These are phyloP conservation scores for Danaus plexippus DNA, from an alignment of 1,140 invertebrate genomes.

Conservation along the genomic window DNA sequence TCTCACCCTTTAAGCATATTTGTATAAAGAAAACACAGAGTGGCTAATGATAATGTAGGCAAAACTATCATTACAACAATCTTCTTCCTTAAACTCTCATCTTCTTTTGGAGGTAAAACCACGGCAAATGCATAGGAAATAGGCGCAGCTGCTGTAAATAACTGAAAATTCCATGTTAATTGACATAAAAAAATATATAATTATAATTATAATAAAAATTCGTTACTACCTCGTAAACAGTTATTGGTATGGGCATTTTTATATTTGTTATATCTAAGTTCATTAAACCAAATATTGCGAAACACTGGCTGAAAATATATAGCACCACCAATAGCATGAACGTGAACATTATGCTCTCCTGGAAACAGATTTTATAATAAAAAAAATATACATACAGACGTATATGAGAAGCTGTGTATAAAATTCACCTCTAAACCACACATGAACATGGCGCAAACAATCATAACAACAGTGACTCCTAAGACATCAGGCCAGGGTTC, in stretches of 20 bases:
- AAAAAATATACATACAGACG: too few species aligned
- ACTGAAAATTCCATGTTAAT: conserved; percentile 32
- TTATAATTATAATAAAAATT: conserved; percentile 24
- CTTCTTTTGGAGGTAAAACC: conserved; percentile 45
- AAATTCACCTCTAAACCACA: conserved; percentile 76
- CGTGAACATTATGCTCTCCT: conserved; percentile 67
- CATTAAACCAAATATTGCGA: conserved; percentile 59
- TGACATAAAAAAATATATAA: too few species aligned
- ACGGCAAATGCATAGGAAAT: conserved; percentile 59
- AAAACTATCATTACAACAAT: conserved; percentile 47
- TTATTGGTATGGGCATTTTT: conserved; percentile 56
- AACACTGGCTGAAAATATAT: conserved; percentile 61
- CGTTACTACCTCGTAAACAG: conserved; percentile 51
- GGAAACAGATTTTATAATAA: conserved; percentile 20
- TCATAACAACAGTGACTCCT: conserved; percentile 77
- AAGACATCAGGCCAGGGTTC: conserved; percentile 80
- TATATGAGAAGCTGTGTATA: too few species aligned
- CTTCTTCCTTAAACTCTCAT: conserved; percentile 43
- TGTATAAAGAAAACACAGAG: conserved; percentile 57
- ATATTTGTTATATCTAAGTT: conserved; percentile 62
- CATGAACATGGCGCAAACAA: conserved; percentile 79
- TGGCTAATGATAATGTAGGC: conserved; percentile 45
- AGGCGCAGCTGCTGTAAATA: conserved; percentile 58
- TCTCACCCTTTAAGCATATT: conserved; percentile 63
- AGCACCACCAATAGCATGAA: conserved; percentile 54